Evolutionary conservation across 1,140 invertebrate species (phyloP), one percentile per base, ranked within the genome.

Genomic region (Aphaenogaster ashmeadi): DNA sequence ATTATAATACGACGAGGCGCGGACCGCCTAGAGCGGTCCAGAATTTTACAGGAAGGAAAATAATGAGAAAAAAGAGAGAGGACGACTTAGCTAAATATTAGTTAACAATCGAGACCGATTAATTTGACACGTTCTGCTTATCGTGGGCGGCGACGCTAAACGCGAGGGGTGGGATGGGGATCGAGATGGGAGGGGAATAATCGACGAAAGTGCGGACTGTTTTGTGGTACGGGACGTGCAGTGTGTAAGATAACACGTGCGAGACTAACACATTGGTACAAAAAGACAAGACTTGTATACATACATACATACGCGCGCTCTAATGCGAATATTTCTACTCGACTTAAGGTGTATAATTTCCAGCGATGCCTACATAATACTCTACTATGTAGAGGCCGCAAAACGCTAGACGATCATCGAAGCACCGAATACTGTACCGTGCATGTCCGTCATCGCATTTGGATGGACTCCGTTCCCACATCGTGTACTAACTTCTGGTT

Each of bases 381-480:
- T 93, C 93, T 93, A 93, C 93, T 91, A 72, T 93, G 93, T 93
- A 93, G 93, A 93, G 91, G 87, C 81, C 64, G 54, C 36, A 81
- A 83, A 91, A 88, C 81, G 78, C 64, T 87, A 87, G 89, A 90
- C 72, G 87, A 91, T 91, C 80, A 90, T 90, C 88, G 88, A 84
- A 81, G 81, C 77, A 87, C 81, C 81, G 72, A 90, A 15, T 81
- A 90, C 77, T 90, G 75, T 90, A 90, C 85, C 86, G 88, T 86
- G 87, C 66, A 92, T 90, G 85, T 92, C 86, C 90, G 86, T 90
- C 83, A 83, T 78, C 85, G 86, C 87, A 86, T 90, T 84, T 67
- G 86, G 71, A 91, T 88, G 87, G 87, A 91, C 86, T 87, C 86
- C 79, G 83, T 90, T 92, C 69, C 89, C 89, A 88, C 79, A 89